Conservation (phyloP, 2,113 vertebrate species). For the Sylvilagus bachmani region DNA sequence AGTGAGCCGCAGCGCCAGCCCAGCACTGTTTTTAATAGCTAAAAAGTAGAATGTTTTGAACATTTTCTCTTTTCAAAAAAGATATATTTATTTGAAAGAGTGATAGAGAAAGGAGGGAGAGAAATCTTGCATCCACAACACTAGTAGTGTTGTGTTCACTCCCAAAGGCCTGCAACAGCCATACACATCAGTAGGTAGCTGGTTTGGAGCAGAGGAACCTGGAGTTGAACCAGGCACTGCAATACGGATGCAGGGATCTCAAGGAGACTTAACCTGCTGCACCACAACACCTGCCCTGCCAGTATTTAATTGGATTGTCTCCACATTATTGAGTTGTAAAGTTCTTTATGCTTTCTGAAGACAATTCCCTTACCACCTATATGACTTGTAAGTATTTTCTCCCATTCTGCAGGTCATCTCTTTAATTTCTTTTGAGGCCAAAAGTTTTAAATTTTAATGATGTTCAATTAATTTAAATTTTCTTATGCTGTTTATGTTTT, state of each 20-base stretch:
- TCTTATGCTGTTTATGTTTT: background rate
- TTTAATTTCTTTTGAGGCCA: background rate
- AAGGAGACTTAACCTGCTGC: no score
- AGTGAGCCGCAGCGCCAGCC: no score
- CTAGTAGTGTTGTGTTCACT: no score
- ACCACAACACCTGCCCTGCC: background rate
- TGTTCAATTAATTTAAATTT: background rate
- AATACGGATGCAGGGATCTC: no score
- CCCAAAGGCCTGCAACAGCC: no score
- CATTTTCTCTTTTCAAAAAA: background rate
- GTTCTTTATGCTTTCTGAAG: background rate
- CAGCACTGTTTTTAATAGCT: background rate
- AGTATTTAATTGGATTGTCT: conserved; percentile 11
- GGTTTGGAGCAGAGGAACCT: no score
- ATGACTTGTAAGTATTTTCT: background rate
- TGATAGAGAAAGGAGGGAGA: background rate
- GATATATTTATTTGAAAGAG: no score
- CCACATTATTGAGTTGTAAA: background rate
- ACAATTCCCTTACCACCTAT: background rate
- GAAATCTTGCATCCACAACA: no score
- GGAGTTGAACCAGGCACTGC: no score
- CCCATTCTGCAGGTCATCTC: background rate
- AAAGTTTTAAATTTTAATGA: background rate
- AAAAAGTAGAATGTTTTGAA: background rate
- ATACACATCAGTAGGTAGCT: no score